Conservation (phyloP, 2,113 vertebrate genomes). For the Atlantisia rogersi region DNA sequence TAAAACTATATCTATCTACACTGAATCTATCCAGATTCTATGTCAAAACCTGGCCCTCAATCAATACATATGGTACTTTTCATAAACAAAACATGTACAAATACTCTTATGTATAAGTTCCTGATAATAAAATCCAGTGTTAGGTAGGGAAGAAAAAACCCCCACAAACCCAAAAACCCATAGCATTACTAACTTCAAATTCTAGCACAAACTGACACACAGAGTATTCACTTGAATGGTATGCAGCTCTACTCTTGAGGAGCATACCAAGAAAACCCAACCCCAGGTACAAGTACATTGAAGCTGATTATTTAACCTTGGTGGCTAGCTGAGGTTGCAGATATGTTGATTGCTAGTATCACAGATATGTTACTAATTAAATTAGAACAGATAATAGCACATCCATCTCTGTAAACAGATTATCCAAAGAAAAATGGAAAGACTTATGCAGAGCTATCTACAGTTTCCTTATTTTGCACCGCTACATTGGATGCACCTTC, state of each 20-base stretch:
- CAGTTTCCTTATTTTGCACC: background rate
- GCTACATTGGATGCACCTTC: background rate
- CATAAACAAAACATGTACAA: background rate
- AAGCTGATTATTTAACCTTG: background rate
- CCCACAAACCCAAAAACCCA: background rate
- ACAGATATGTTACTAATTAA: background rate
- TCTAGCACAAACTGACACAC: background rate
- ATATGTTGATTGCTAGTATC: background rate
- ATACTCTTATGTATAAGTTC: background rate
- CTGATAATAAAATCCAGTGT: background rate
- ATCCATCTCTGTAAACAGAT: background rate
- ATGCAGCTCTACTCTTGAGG: background rate
- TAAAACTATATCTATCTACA: background rate
- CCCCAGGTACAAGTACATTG: no score
- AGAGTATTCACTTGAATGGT: background rate
- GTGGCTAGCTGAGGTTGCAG: background rate
- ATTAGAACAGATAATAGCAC: background rate
- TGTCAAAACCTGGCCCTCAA: background rate
- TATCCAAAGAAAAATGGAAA: background rate
- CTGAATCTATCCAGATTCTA: background rate
- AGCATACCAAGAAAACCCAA: background rate
- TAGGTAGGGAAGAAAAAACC: background rate
- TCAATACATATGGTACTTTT: background rate
- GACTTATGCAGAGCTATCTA: background rate
- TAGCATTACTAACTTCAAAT: background rate